A percentile compares a stretch with the other conserved stretches of the same genome.
These are phyloP conservation scores for Drosophila silvestris DNA, from an alignment of 2,888 invertebrate genomes.

Conservation along the genomic window DNA sequence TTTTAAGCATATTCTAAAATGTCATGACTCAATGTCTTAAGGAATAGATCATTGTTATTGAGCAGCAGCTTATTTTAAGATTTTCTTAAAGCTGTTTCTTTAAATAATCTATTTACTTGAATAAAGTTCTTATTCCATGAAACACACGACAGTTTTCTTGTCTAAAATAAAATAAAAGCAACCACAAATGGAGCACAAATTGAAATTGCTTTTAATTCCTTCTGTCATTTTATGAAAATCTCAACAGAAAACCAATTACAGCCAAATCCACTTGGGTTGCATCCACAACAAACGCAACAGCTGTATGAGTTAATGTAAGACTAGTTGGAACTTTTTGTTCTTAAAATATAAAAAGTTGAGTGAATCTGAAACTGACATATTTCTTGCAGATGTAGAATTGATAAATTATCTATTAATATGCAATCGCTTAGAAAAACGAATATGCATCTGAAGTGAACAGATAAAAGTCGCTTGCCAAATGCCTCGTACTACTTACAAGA, in stretches of 20 bases:
- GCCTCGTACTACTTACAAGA: background rate
- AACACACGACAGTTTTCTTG: background rate
- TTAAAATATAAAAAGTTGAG: background rate
- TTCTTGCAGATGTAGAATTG: background rate
- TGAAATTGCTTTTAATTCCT: background rate
- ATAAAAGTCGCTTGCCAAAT: background rate
- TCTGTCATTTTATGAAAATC: background rate
- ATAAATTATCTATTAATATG: background rate
- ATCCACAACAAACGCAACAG: background rate
- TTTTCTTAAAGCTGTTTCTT: background rate
- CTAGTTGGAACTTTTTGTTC: background rate
- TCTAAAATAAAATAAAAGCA: background rate
- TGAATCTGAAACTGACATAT: background rate
- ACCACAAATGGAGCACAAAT: background rate
- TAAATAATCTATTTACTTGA: background rate
- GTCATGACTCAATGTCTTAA: background rate
- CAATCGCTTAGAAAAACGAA: background rate
- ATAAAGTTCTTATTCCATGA: background rate
- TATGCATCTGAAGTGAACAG: background rate
- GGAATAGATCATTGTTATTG: too few relatives aligned
- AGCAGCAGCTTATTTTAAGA: background rate
- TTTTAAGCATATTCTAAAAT: background rate
- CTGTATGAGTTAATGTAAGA: background rate
- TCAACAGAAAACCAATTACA: background rate
- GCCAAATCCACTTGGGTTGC: background rate